Evolutionary conservation across 2,888 invertebrate species (phyloP).

Genomic region (Mantis religiosa): DNA sequence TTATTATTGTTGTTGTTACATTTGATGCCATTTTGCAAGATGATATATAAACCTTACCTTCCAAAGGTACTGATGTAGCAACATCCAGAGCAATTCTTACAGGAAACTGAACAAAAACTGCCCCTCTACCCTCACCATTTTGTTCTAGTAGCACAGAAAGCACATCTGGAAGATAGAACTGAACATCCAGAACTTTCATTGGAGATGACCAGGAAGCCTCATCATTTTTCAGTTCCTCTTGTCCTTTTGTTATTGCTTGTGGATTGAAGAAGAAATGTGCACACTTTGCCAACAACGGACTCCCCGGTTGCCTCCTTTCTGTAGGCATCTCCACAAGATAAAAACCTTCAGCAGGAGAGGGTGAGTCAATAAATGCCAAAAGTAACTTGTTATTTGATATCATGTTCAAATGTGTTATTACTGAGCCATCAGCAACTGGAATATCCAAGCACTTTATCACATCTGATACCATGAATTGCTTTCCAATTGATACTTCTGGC

Average conservation of each 20-base stretch:
- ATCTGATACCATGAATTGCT: conserved; percentile 56
- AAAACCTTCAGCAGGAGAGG: conserved; percentile 46
- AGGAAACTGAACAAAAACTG: conserved; percentile 51
- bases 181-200: conserved; percentile 58
- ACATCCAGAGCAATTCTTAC: conserved; percentile 50
- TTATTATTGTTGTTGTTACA: no score
- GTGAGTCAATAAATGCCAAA: conserved; percentile 47
- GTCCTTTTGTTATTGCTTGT: conserved; percentile 35
- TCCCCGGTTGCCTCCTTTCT: conserved; percentile 35
- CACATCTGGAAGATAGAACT: conserved; percentile 70
- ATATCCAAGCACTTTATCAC: conserved; percentile 48
- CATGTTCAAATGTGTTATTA: conserved; percentile 52
- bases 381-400: conserved; percentile 51
- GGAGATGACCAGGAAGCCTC: background rate
- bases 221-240: background rate
- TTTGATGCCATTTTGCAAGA: background rate
- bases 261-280: conserved; percentile 54
- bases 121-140: conserved; percentile 45
- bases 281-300: conserved; percentile 47
- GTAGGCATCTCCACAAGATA: conserved; percentile 51
- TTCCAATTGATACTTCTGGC: conserved; percentile 55
- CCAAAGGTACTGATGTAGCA: conserved; percentile 39
- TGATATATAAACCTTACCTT: background rate
- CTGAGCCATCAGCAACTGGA: conserved; percentile 35
- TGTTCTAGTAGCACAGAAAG: conserved; percentile 68